Percentiles rank a stretch among this genome's conserved stretches.
Evolutionary conservation across 2,888 invertebrate species (phyloP).

Genomic region (Netelia melanura): DNA sequence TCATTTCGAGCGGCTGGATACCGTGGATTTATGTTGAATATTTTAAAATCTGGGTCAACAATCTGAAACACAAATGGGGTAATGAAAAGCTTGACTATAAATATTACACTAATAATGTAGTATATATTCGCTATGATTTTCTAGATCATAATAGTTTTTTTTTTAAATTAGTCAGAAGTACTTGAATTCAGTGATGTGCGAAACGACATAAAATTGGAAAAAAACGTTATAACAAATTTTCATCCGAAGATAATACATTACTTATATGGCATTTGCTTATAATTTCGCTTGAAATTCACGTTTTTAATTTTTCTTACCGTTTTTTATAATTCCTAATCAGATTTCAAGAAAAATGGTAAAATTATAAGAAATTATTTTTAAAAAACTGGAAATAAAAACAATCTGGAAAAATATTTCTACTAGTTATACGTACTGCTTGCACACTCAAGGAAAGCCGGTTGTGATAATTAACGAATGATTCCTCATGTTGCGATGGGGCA

Average conservation of each 20-base stretch:
- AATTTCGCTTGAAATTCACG: too few relatives aligned
- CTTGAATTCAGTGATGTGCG: too few relatives aligned
- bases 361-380: neutral
- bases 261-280: too few relatives aligned
- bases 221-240: too few relatives aligned
- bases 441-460: conserved; percentile 55
- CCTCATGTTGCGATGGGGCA: conserved; percentile 51
- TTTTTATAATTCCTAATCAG: neutral
- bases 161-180: too few relatives aligned
- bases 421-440: conserved; percentile 27
- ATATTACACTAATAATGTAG: too few relatives aligned
- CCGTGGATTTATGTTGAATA: conserved; percentile 63
- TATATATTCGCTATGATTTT: too few relatives aligned
- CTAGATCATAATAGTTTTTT: too few relatives aligned
- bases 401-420: neutral
- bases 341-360: neutral
- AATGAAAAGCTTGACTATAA: too few relatives aligned
- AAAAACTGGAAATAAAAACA: neutral
- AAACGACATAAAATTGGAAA: too few relatives aligned
- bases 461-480: conserved; percentile 53
- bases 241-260: too few relatives aligned
- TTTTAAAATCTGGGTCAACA: conserved; percentile 53
- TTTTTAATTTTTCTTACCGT: too few relatives aligned
- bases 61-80: conserved; percentile 42
- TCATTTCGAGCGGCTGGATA: conserved; percentile 67